Conservation (phyloP, 2,113 vertebrate genomes). For the Syngnathus floridae region DNA sequence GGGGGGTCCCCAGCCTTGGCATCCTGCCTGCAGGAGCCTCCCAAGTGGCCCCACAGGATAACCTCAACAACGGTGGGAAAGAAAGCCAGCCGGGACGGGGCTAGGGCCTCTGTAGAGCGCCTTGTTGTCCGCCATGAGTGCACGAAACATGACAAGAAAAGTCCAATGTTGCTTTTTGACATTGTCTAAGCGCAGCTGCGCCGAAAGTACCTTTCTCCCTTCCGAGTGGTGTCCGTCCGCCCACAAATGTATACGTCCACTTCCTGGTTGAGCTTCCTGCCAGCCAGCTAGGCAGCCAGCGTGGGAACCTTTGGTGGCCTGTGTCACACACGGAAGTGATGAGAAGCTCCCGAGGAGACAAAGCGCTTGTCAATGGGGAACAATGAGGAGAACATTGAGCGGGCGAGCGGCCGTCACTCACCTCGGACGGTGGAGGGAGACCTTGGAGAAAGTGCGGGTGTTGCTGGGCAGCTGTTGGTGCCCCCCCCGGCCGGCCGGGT, state of each 20-base stretch:
- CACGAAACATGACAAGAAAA: too few relatives aligned
- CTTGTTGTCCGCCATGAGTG: constrained; percentile 47
- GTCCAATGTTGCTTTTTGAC: too few relatives aligned
- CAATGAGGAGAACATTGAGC: constrained; percentile 44
- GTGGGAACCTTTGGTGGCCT: constrained; percentile 67
- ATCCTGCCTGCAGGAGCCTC: constrained; percentile 70
- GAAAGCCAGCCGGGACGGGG: constrained; percentile 44
- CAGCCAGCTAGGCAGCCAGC: constrained; percentile 69
- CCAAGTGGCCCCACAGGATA: constrained; percentile 72
- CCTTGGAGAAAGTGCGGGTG: not conserved
- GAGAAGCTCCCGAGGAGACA: constrained; percentile 57
- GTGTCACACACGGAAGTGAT: constrained; percentile 67
- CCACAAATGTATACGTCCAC: not conserved
- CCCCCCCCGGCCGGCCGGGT: constrained; percentile 58
- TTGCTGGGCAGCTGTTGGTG: constrained; percentile 62
- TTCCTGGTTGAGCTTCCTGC: constrained; percentile 65
- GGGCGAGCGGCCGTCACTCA: constrained; percentile 8
- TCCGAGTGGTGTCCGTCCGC: too few relatives aligned
- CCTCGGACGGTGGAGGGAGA: not conserved
- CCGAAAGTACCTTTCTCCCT: too few relatives aligned
- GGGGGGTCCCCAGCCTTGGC: constrained; percentile 70
- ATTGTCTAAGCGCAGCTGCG: too few relatives aligned
- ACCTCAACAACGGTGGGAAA: constrained; percentile 75
- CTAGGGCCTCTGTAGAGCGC: constrained; percentile 37
- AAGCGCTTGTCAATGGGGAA: constrained; percentile 63